phyloP scores from a whole-genome alignment of 1,140 invertebrate species.

The Temnothorax longispinosus region DNA sequence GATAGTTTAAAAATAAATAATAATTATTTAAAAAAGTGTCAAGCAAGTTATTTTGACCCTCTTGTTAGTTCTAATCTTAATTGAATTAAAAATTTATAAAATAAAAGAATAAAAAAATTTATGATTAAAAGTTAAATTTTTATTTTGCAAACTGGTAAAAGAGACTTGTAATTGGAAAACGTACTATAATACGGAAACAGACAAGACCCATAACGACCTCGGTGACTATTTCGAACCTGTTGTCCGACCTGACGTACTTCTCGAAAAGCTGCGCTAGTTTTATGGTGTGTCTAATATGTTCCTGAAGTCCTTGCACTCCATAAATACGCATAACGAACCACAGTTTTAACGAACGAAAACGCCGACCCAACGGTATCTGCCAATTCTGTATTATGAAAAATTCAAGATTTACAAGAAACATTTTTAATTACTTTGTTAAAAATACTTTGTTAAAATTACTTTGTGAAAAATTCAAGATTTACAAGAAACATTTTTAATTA shows the following conservation, averaged over 20 bases:
- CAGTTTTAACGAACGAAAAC: slow-evolving; percentile 96
- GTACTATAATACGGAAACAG: slow-evolving; percentile 93
- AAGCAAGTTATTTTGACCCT: too few species aligned
- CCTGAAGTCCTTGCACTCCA: slow-evolving; percentile 92
- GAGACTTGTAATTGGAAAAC: not conserved
- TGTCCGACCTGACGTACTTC: slow-evolving; percentile 89
- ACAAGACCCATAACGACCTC: slow-evolving; percentile 93
- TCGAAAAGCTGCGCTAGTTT: slow-evolving; percentile 92
- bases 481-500: slow-evolving; percentile 10
- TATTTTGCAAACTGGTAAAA: not conserved
- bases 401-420: not conserved
- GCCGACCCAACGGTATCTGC: slow-evolving; percentile 96
- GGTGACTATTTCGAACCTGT: slow-evolving; percentile 92
- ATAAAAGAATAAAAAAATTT: not conserved
- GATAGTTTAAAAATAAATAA: too few species aligned
- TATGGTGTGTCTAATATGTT: slow-evolving; percentile 92
- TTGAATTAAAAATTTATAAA: not conserved
- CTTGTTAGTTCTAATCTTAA: not conserved
- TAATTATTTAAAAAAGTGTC: too few species aligned
- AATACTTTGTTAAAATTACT: slow-evolving; percentile 8
- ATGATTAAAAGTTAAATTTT: not conserved
- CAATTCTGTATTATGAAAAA: slow-evolving; percentile 89
- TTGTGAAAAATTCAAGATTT: too few species aligned
- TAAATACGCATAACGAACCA: slow-evolving; percentile 97
- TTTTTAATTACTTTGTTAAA: slow-evolving; percentile 15